A percentile compares a stretch with the other conserved stretches of the same genome.
phyloP scores from a whole-genome alignment of 2,888 invertebrate genomes.

The Cataglyphis altisquamis region DNA sequence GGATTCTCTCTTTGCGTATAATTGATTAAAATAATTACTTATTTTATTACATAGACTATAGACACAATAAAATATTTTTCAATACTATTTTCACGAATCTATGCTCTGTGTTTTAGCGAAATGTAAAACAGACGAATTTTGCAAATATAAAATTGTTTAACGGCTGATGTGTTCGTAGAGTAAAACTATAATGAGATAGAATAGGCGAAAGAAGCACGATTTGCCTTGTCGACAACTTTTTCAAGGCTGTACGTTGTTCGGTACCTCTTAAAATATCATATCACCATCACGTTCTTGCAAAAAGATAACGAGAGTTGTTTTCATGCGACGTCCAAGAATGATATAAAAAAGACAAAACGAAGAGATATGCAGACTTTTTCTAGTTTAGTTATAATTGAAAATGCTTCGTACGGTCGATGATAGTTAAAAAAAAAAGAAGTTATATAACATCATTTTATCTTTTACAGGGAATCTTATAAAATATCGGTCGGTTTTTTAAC shows the following conservation, averaged over 20 bases:
- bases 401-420: neutral
- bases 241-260: conserved; percentile 68
- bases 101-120: neutral
- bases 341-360: conserved; percentile 57
- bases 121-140: neutral
- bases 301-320: conserved; percentile 65
- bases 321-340: conserved; percentile 52
- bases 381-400: conserved; percentile 18
- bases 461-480: neutral
- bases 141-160: neutral
- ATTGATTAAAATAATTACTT: neutral
- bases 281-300: conserved; percentile 71
- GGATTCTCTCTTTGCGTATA: neutral
- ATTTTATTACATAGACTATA: neutral
- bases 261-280: conserved; percentile 71
- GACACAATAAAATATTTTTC: neutral
- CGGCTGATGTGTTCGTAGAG: neutral
- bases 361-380: conserved; percentile 30
- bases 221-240: conserved; percentile 73
- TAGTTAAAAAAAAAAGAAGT: neutral
- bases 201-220: conserved; percentile 72
- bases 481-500: neutral
- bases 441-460: neutral
- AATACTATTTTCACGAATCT: neutral
- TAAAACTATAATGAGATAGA: conserved; percentile 53